Evolutionary conservation across 2,797 vertebrate genomes (phyloP).

Genomic region (Adrianichthys oophorus): DNA sequence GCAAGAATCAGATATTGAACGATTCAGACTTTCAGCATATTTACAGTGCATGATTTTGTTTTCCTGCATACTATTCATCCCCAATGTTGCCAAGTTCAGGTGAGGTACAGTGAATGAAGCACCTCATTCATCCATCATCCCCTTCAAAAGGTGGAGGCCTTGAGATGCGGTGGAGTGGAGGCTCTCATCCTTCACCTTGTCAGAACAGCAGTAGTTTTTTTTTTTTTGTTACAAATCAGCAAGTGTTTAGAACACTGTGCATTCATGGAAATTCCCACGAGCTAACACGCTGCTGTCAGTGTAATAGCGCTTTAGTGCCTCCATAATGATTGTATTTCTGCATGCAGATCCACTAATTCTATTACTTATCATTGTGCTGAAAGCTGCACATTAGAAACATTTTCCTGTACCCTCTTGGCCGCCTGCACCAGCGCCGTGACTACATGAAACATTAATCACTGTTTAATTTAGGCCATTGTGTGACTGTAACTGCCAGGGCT

Average conservation of each 20-base stretch:
- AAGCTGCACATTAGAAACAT: slow-evolving; percentile 32
- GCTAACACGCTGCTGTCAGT: slow-evolving; percentile 23
- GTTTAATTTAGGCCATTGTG: slow-evolving; percentile 53
- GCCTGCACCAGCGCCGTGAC: slow-evolving; percentile 17
- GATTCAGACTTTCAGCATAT: too few species aligned
- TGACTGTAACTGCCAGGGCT: slow-evolving; percentile 31
- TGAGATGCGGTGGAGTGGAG: slow-evolving; percentile 31
- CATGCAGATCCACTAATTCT: slow-evolving; percentile 24
- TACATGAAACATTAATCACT: slow-evolving; percentile 53
- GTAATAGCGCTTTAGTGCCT: slow-evolving; percentile 18
- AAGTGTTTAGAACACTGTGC: slow-evolving; percentile 16
- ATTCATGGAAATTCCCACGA: slow-evolving; percentile 14
- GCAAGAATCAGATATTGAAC: too few species aligned
- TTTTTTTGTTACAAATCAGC: slow-evolving; percentile 20
- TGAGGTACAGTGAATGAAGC: slow-evolving; percentile 29
- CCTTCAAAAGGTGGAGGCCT: slow-evolving; percentile 32
- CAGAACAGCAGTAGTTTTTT: slow-evolving; percentile 22
- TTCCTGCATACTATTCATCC: not conserved
- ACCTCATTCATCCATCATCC: slow-evolving; percentile 51
- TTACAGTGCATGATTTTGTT: too few species aligned
- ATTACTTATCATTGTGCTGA: slow-evolving; percentile 36
- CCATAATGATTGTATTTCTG: slow-evolving; percentile 30
- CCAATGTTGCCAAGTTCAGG: slow-evolving; percentile 13
- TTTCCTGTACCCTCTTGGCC: slow-evolving; percentile 35
- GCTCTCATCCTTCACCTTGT: slow-evolving; percentile 16